Conservation (phyloP, 2,797 vertebrate species). For the Babyrousa celebensis region DNA sequence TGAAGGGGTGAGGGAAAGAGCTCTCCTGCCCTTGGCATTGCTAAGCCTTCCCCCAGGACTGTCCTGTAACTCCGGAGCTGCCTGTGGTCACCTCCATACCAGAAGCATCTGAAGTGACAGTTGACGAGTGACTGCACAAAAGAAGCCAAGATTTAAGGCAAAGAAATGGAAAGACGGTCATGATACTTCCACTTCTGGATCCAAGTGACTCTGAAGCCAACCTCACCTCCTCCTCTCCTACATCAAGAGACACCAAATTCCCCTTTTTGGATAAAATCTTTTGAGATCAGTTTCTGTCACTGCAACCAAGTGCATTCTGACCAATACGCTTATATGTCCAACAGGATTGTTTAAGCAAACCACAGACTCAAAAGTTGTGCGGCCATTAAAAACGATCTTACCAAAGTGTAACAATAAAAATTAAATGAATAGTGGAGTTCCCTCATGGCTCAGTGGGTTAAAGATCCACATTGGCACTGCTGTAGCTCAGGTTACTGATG, state of each 20-base stretch:
- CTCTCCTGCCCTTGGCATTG: neutral
- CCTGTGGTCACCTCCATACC: neutral
- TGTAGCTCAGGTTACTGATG: too few species aligned
- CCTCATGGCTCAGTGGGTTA: too few species aligned
- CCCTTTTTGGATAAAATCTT: neutral
- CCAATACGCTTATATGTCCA: neutral
- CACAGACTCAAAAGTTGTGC: neutral
- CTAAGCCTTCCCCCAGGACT: neutral
- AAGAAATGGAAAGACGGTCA: neutral
- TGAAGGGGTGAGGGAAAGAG: neutral
- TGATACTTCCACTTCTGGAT: neutral
- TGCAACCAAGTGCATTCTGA: neutral
- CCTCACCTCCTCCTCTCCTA: neutral
- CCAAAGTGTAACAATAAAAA: neutral
- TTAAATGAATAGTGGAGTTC: neutral
- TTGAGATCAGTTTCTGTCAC: neutral
- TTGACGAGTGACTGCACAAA: neutral
- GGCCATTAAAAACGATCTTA: neutral
- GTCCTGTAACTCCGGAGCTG: neutral
- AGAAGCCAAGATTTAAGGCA: neutral
- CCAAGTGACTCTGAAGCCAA: neutral
- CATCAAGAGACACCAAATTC: neutral
- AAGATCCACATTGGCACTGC: too few species aligned
- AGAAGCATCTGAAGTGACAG: neutral
- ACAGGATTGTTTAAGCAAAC: neutral